These are phyloP conservation scores for Cheilosia vulpina DNA, from an alignment of 2,888 invertebrate species.

Conservation along the genomic window DNA sequence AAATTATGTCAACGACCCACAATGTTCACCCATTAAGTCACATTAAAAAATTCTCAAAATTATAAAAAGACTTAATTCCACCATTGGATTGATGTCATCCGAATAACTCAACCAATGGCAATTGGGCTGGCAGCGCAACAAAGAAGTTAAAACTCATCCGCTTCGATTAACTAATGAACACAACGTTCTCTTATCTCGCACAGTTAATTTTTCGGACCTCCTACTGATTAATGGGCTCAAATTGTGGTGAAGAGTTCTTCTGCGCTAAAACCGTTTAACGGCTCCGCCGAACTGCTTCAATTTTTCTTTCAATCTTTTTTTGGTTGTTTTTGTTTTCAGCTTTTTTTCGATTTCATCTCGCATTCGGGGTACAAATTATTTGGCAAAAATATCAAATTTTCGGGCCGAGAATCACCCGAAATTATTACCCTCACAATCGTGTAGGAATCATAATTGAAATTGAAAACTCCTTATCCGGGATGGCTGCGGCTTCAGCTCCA, in stretches of 20 bases:
- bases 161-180: conserved; percentile 75
- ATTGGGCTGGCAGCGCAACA: background rate
- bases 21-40: background rate
- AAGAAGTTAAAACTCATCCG: conserved; percentile 53
- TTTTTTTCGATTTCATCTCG: background rate
- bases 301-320: background rate
- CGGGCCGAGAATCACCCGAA: conserved; percentile 42
- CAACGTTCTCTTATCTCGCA: conserved; percentile 76
- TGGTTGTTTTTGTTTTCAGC: background rate
- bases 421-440: conserved; percentile 71
- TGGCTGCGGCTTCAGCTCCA: conserved; percentile 4
- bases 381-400: conserved; percentile 8
- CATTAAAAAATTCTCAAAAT: background rate
- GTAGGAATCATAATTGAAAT: conserved; percentile 74
- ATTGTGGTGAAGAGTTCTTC: conserved; percentile 71
- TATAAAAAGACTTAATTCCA: conserved; percentile 14
- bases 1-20: background rate
- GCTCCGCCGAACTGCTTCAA: conserved; percentile 39
- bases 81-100: conserved; percentile 22
- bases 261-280: conserved; percentile 62
- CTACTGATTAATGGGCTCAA: conserved; percentile 77
- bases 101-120: conserved; percentile 3
- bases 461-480: conserved; percentile 70
- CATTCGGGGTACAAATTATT: background rate
- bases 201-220: conserved; percentile 77